phyloP scores from a whole-genome alignment of 2,797 vertebrate genomes.

The Avahi laniger region DNA sequence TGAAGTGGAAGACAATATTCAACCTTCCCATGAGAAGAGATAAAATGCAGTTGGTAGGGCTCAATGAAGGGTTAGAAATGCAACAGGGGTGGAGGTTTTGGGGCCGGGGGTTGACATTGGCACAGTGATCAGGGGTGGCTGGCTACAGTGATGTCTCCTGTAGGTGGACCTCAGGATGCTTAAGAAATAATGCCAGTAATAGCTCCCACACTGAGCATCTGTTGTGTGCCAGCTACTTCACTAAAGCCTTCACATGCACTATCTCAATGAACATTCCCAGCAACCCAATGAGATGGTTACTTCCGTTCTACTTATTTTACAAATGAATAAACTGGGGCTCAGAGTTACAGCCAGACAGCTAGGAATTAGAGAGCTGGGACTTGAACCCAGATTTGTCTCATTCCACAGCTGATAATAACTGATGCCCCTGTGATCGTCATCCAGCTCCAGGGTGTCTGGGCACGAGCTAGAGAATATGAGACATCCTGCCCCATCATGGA shows the following conservation, averaged over 20 bases:
- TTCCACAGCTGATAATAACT: neutral
- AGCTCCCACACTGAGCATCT: neutral
- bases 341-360: neutral
- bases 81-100: neutral
- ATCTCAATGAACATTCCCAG: neutral
- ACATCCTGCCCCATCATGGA: neutral
- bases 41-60: neutral
- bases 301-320: neutral
- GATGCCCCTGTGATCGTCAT: neutral
- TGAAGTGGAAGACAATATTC: slow-evolving; percentile 12
- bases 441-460: neutral
- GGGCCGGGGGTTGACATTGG: neutral
- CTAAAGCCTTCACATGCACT: neutral
- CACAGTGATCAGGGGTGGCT: neutral
- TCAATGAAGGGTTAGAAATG: neutral
- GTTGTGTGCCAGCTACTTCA: neutral
- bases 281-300: neutral
- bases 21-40: neutral
- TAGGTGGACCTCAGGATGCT: neutral
- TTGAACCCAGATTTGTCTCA: neutral
- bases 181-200: neutral
- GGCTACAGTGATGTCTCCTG: neutral
- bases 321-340: neutral
- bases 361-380: neutral
- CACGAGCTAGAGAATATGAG: neutral